Evolutionary conservation across 35 echinoderm and acorn worm species (phyloP), one percentile per base, ranked within the genome.

Genomic region (Heliocidaris tuberculata): DNA sequence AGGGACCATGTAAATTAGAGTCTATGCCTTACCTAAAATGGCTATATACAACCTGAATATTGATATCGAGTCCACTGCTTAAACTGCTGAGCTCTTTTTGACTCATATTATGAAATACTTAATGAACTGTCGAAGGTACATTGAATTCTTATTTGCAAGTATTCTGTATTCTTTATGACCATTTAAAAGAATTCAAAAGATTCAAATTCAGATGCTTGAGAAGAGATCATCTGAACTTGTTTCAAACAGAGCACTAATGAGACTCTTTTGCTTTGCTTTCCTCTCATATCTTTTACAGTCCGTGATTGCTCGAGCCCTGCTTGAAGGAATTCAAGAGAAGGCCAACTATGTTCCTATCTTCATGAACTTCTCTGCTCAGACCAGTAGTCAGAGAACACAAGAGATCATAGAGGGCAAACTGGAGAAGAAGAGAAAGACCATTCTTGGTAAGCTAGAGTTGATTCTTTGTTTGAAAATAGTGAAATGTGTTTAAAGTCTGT

Each of bases 331-430:
- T 65, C 94, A 92, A 85, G 98, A 99, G 48, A 97, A 99, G 93
- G 95, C 94, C 35, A 93, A 95, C 95, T 97, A 97, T 48, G 95
- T 95, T n/a, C 95, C 98, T 5, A 97, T 99, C 93, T 95, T 96
- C 70, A 97, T 99, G 95, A 99, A 99, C 94, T 99, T 99, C 95
- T 99, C 98, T 48, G 98, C 98, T 50, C 98, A 99, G 96, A 99
- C 98, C 32, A 99, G 94, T 88, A 99, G 98, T 88, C 93, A 94
- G 85, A 95, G 98, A 86, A 97, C 96, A 1, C 98, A 99, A 85
- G 98, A 99, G 90, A 99, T 99, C 32, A 96, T 99, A n/a, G 98
- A 99, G 90, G 95, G 96, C 19, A 99, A 99, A 94, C 96, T 99
- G 50, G 98, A 99, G 85, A 99, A 99, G 95, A 99, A 99, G 50